Percentiles rank a stretch among this genome's conserved stretches.
These are phyloP conservation scores for Anolis apletophallus DNA, from an alignment of 2,797 vertebrate genomes.

Conservation along the genomic window DNA sequence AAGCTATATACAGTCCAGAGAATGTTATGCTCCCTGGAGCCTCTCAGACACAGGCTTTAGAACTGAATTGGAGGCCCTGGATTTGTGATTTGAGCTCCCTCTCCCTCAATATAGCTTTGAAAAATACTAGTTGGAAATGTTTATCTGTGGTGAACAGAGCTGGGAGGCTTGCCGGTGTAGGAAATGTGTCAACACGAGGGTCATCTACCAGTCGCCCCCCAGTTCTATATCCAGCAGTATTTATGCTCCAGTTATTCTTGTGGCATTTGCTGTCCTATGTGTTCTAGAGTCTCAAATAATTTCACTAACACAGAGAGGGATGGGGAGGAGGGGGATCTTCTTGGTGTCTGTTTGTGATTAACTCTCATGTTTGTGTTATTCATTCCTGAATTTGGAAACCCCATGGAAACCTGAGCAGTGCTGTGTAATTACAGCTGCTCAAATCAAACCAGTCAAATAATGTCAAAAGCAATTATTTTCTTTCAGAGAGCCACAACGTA, in stretches of 20 bases:
- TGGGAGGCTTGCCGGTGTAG: conserved; percentile 25
- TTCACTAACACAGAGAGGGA: conserved; percentile 64
- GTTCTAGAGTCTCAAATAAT: conserved; percentile 64
- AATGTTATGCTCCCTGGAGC: background rate
- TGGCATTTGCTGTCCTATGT: conserved; percentile 53
- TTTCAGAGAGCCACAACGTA: conserved; percentile 69
- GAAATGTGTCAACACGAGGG: background rate
- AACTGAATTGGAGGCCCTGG: conserved; percentile 11
- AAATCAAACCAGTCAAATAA: conserved; percentile 85
- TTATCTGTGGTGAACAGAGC: conserved; percentile 38
- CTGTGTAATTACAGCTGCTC: conserved; percentile 81
- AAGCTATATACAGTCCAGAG: background rate
- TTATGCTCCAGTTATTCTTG: conserved; percentile 43
- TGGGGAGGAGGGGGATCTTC: conserved; percentile 42
- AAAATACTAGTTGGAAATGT: conserved; percentile 30
- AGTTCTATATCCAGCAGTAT: conserved; percentile 47
- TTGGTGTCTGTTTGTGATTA: conserved; percentile 83
- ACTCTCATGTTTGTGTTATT: conserved; percentile 77
- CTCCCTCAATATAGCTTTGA: conserved; percentile 17
- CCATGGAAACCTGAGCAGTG: conserved; percentile 80
- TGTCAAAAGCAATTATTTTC: conserved; percentile 85
- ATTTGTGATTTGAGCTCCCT: background rate
- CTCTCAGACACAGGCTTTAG: background rate
- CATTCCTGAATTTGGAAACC: conserved; percentile 70
- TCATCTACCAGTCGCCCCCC: conserved; percentile 24